Conservation (phyloP, 2,113 vertebrate species). For the Tragulus kanchil region DNA sequence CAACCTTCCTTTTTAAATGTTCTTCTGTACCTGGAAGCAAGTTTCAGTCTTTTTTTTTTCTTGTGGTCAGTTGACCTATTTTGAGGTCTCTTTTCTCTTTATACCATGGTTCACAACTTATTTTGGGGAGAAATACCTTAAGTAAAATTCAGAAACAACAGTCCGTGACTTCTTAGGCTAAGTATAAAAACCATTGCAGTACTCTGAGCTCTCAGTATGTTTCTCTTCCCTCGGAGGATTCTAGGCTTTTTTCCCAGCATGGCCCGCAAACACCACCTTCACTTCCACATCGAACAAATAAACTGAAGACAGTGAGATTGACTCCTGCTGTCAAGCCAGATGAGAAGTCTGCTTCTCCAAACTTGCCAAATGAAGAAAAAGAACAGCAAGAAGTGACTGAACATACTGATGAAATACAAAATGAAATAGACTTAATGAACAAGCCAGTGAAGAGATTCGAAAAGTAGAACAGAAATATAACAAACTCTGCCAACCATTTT, state of each 20-base stretch:
- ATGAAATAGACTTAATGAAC: constrained; percentile 99
- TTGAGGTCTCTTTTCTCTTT: constrained; percentile 59
- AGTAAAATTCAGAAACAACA: not conserved
- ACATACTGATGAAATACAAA: constrained; percentile 96
- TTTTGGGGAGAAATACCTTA: no score
- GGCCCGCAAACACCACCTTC: no score
- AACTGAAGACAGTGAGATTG: no score
- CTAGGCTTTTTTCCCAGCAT: no score
- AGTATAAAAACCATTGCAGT: not conserved
- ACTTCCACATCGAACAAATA: no score
- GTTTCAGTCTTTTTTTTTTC: constrained; percentile 88
- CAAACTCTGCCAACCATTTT: no score
- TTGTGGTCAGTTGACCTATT: constrained; percentile 93
- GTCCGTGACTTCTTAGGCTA: not conserved
- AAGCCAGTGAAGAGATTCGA: constrained; percentile 99
- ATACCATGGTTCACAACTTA: constrained; percentile 22
- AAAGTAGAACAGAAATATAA: constrained; percentile 94
- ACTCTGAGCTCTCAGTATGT: no score
- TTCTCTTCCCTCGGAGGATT: no score
- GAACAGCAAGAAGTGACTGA: no score
- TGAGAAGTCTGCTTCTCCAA: no score
- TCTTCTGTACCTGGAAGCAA: constrained; percentile 95
- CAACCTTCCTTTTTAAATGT: constrained; percentile 92
- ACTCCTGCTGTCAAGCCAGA: no score
- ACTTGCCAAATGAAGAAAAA: no score